Evolutionary conservation across 2,888 invertebrate species (phyloP), one percentile per base, ranked within the genome.

Genomic region (Scrobipalpa costella): DNA sequence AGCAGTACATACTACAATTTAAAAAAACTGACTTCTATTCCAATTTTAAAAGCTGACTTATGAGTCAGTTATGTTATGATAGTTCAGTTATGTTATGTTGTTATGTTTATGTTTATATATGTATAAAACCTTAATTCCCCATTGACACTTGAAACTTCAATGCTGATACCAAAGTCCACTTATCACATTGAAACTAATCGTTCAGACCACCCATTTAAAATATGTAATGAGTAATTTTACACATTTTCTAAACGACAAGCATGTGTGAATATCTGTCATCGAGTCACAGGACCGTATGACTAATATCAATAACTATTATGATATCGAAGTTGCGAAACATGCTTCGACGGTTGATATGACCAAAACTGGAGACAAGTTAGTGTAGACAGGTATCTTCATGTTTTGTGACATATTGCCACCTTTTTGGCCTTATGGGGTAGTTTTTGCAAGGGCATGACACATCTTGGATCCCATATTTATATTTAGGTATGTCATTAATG

Each of bases 221-320:
- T 27, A 55, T 27, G 40, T 58, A 44, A 71, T 77, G 71, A 71
- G 70, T 33, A 34, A 60, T 34, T 59, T 38, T 7, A 15, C 60
- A 60, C 60, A 49, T 60, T 33, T 44, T 60, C 60, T 34, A 60
- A 60, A 60, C 44, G 60, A 34, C 21, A 49, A 60, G 33, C 60
- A 60, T 44, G 17, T 60, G 60, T 49, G 21, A 33, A 47, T 21
- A 44, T 59, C 59, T 59, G 59, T 59, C 59, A 59, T 27, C 59
- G 44, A 33, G 40, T 44, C 40, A 59, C 27, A 38, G 38, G 17
- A 21, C 15, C 60, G 50, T 36, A 38, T 63, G 59, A 63, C 50
- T 63, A 59, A 59, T 59, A 63, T 59, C 49, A 44, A 63, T 57
- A 55, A 59, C 57, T 36, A 40, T 58, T 40, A 38, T 52, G 59